phyloP scores from a whole-genome alignment of 2,113 vertebrate species.

The Orthonyx spaldingii region DNA sequence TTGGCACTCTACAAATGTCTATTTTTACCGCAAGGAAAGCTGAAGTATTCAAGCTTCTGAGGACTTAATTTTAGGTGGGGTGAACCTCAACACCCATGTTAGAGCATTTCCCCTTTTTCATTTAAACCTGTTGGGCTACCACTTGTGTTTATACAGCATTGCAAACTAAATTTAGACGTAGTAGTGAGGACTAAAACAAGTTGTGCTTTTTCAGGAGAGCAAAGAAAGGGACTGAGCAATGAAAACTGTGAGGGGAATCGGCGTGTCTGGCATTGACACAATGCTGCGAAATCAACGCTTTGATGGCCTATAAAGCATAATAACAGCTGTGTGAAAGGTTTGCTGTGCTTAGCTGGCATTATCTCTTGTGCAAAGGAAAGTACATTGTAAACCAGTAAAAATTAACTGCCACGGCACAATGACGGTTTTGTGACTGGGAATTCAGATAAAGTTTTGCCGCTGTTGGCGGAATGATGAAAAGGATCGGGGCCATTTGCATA shows the following conservation, averaged over 20 bases:
- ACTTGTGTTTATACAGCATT: neutral
- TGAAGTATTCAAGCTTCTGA: neutral
- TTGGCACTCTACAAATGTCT: neutral
- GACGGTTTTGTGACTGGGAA: conserved; percentile 55
- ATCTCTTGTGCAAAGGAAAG: conserved; percentile 45
- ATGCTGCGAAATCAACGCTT: conserved; percentile 31
- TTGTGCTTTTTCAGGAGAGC: conserved; percentile 7
- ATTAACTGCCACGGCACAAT: conserved; percentile 75
- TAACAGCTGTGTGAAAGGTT: conserved; percentile 53
- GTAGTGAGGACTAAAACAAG: neutral
- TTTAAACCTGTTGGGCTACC: neutral
- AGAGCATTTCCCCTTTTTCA: neutral
- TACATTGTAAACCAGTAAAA: conserved; percentile 69
- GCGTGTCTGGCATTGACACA: conserved; percentile 15
- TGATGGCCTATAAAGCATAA: conserved; percentile 33
- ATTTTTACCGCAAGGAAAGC: neutral
- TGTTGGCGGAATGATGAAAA: conserved; percentile 59
- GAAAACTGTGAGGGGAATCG: neutral
- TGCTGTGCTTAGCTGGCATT: conserved; percentile 46
- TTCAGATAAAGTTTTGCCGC: conserved; percentile 63
- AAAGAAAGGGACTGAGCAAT: neutral
- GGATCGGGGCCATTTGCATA: conserved; percentile 67
- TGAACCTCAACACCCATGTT: neutral
- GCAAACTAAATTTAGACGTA: neutral
- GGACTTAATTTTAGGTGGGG: neutral